A percentile compares a stretch with the other conserved stretches of the same genome.
Conservation (phyloP, 2,113 vertebrate species). For the Rafetus swinhoei region DNA sequence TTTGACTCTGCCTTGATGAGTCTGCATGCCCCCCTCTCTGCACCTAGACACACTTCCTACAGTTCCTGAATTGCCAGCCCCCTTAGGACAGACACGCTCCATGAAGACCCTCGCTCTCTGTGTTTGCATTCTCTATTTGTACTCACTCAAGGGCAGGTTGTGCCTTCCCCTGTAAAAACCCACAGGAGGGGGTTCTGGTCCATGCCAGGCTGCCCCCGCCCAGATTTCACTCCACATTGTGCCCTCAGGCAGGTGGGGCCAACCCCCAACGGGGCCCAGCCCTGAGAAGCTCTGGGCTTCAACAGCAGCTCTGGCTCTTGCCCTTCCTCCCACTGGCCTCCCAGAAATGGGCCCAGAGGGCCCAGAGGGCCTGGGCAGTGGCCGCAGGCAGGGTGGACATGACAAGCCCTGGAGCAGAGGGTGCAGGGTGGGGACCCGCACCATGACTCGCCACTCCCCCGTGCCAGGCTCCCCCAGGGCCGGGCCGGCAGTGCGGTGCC, state of each 20-base stretch:
- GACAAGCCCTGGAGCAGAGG: background rate
- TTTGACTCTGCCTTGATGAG: background rate
- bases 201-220: background rate
- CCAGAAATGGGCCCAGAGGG: background rate
- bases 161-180: background rate
- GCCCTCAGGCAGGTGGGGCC: background rate
- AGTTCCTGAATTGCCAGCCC: background rate
- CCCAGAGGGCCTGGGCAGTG: background rate
- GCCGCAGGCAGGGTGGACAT: background rate
- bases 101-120: background rate
- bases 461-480: background rate
- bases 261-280: background rate
- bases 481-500: too few relatives aligned
- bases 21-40: background rate
- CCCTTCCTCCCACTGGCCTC: background rate
- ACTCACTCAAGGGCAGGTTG: background rate
- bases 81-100: background rate
- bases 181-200: accelerated
- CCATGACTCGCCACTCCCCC: background rate
- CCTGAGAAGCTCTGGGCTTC: background rate
- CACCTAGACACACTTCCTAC: background rate
- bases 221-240: background rate
- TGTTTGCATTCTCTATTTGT: background rate
- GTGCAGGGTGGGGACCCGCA: background rate
- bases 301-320: background rate